Percentiles rank a stretch among this genome's conserved stretches.
Evolutionary conservation across 2,888 invertebrate species (phyloP).

Genomic region (Tipula vernalis): DNA sequence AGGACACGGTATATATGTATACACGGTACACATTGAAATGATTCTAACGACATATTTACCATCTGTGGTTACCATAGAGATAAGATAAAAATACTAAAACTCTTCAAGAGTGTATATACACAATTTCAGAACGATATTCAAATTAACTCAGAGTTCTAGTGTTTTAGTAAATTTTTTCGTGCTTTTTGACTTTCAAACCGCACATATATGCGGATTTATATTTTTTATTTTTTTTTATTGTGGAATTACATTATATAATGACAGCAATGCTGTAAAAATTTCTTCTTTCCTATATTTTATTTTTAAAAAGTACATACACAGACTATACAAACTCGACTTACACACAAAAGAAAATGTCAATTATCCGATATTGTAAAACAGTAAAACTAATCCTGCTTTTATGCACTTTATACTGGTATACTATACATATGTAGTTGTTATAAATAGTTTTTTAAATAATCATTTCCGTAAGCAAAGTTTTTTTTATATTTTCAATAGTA

Average conservation of each 20-base stretch:
- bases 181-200: not conserved
- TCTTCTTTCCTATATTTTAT: not conserved
- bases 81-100: not conserved
- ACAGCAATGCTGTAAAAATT: not conserved
- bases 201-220: not conserved
- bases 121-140: not conserved
- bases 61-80: not conserved
- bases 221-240: not conserved
- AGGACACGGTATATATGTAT: not conserved
- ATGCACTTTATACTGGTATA: not conserved
- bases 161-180: not conserved
- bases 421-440: not conserved
- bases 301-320: not conserved
- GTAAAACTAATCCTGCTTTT: not conserved
- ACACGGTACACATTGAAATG: not conserved
- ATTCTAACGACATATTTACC: conserved; percentile 4
- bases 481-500: not conserved
- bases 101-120: not conserved
- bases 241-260: not conserved
- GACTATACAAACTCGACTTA: not conserved
- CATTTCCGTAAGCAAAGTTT: not conserved
- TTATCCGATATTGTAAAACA: not conserved
- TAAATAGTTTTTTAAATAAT: not conserved
- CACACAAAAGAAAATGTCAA: not conserved
- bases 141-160: not conserved